Base-by-base conservation (phyloP, 2,113 vertebrate species). In the Phyllopteryx taeniolatus region DNA sequence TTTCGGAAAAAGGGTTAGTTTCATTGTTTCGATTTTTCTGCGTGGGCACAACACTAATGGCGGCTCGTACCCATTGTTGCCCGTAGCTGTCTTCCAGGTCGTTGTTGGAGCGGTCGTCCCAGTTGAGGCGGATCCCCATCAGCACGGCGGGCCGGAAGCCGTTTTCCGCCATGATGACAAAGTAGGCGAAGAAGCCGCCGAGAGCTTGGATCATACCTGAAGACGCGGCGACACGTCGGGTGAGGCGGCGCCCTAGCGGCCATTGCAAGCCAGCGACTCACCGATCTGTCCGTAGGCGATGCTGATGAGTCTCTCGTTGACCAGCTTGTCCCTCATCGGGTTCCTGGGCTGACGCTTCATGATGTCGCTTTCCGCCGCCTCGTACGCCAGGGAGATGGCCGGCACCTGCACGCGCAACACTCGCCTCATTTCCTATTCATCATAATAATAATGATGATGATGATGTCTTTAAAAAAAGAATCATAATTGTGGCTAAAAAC, bases 171-270 rank as follows among this genome's bases (percentile, higher is more conserved):
- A 94, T 88, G 90, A 96, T 91, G 75, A 95, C 90, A 63, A 96
- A 96, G 85, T 97, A 95, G 39, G 94, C 78, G 4, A 91, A 92
- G 81, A 94, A 97, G 1, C 95, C 96, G 0, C 95, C 96, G 0
- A 96, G 90, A 7, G 95, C 96, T 79, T 96, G 95, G 83, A 97
- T 96, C 95, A 96, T 96, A 59, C 96, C 96, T 96, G 47, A n/a
- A 73, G 42, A 74, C 11, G 39, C 3, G 63, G 5, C 9, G 3
- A 4, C 63, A 66, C 10, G 9, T 19, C n/a, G 13, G 17, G 31
- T 8, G 35, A 35, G 4, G 27, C 5, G 14, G 11, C 33, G 31
- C 8, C 14, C 31, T 27, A 27, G 1, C 27, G 27, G 27, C 27
- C 27, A 27, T 27, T 1, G 12, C 2, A 54, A 56, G 13, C 14